A percentile compares a stretch with the other conserved stretches of the same genome.
phyloP scores from a whole-genome alignment of 2,113 vertebrate genomes.

The Progne subis region DNA sequence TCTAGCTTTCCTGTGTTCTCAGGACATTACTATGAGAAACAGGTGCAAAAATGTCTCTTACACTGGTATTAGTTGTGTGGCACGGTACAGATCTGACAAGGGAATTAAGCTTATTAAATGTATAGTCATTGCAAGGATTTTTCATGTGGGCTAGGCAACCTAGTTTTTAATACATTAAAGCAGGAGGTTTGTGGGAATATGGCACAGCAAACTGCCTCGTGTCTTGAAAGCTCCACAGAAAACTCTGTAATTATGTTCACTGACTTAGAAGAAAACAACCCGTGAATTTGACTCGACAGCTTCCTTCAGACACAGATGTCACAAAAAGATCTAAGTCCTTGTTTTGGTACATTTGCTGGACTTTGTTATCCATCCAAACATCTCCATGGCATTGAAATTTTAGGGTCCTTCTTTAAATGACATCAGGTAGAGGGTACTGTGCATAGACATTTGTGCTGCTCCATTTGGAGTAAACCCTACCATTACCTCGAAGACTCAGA shows the following conservation, averaged over 20 bases:
- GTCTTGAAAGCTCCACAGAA: not conserved
- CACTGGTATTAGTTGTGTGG: not conserved
- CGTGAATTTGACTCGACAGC: not conserved
- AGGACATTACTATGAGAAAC: not conserved
- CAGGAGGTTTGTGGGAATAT: not conserved
- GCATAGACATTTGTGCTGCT: not conserved
- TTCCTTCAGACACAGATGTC: not conserved
- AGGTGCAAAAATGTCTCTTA: not conserved
- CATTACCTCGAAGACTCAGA: not conserved
- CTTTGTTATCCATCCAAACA: not conserved
- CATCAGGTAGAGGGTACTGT: fast-evolving
- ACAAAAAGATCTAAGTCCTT: not conserved
- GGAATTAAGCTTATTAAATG: not conserved
- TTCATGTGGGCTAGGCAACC: not conserved
- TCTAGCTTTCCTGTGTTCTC: not conserved
- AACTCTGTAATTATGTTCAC: not conserved
- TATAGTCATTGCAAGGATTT: not conserved
- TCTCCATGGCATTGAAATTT: not conserved
- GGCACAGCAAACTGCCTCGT: not conserved
- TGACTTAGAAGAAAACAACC: not conserved
- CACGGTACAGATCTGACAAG: not conserved
- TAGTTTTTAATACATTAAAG: not conserved
- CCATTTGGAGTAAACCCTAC: not conserved
- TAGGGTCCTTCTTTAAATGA: not conserved
- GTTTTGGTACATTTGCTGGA: not conserved